Base-by-base conservation (phyloP, 2,797 vertebrate species). In the Melanotaenia pygmaea region DNA sequence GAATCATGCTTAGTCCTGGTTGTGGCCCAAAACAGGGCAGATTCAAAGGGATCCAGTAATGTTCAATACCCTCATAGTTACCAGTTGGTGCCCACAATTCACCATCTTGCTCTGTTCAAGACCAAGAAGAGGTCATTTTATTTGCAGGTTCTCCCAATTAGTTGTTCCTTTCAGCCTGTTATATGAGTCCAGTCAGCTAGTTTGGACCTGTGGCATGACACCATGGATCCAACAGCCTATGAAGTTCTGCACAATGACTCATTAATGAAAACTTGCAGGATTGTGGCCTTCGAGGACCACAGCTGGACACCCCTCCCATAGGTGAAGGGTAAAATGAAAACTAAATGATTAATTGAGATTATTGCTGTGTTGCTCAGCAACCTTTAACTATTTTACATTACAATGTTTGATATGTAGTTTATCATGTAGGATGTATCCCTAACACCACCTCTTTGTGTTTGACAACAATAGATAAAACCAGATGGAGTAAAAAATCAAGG, bases 381-480 rank as follows among this genome's bases (percentile, higher is more conserved):
- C 4, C n/a, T 51, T 81, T 65, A 38, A 43, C 53, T n/a, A n/a
- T 62, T 38, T 8, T 14, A 3, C 56, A 13, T 67, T 45, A 45
- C 30, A 65, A 18, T 45, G 54, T 32, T 53, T 3, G 18, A 18
- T 54, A 40, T 56, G 32, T 59, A 26, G 30, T 28, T n/a, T 63
- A 38, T 47, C 53, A 62, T 43, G 40, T 40, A 28, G 57, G 63
- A 66, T 71, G 59, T 56, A 66, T 45, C 43, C 37, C 32, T 20
- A 76, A 34, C 56, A 71, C 72, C 74, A 26, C 64, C 73, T 72
- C 74, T 81, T 80, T 81, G 70, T 86, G 74, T 77, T 89, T 83
- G 83, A 87, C 75, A 81, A 84, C 76, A 83, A 83, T 81, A 92
- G 92, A 94, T 93, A 79, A 86, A 91, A 92, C 93, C 91, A 86